A percentile compares a stretch with the other conserved stretches of the same genome.
These are phyloP conservation scores for Apus apus DNA, from an alignment of 2,113 vertebrate genomes.

Conservation along the genomic window DNA sequence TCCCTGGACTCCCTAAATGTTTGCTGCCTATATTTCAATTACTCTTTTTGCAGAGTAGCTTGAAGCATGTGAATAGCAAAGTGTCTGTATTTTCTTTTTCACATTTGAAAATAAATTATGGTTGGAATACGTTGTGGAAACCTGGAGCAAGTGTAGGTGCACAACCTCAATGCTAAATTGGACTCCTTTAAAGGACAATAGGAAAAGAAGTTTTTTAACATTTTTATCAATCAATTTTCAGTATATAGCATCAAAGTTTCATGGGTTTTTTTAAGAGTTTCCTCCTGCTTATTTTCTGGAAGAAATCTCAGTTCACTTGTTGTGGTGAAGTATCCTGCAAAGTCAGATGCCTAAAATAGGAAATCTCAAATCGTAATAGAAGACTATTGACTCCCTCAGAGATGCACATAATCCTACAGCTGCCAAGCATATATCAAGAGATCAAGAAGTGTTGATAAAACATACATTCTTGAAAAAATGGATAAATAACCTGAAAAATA, in stretches of 20 bases:
- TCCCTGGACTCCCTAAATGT: not conserved
- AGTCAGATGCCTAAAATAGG: not conserved
- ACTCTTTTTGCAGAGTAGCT: not conserved
- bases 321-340: not conserved
- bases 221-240: not conserved
- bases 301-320: not conserved
- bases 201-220: not conserved
- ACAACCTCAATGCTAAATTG: not conserved
- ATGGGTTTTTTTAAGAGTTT: not conserved
- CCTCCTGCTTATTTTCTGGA: not conserved
- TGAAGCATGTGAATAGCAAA: not conserved
- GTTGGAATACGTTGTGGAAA: not conserved
- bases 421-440: not conserved
- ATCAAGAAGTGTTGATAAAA: not conserved
- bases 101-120: not conserved
- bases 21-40: not conserved
- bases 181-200: not conserved
- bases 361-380: not conserved
- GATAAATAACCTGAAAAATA: not conserved
- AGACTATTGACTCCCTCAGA: not conserved
- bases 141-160: not conserved
- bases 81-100: not conserved
- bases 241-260: rapidly evolving
- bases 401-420: not conserved
- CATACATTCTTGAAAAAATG: not conserved